Evolutionary conservation across 2,888 invertebrate species (phyloP), one percentile per base, ranked within the genome.

Genomic region (Gnatocerus cornutus): DNA sequence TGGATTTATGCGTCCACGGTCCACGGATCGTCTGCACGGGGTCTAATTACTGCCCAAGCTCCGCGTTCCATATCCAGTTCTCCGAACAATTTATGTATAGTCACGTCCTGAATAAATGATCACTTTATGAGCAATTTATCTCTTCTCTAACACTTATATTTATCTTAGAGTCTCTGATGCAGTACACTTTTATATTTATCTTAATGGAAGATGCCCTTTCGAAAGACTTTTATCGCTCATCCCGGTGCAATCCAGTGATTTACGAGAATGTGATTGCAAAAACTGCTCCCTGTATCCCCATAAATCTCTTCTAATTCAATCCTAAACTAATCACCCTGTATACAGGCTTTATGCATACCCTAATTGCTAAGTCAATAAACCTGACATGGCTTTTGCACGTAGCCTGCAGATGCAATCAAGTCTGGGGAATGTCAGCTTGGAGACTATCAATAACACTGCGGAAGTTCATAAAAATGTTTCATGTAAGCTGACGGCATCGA

Each of bases 91-190:
- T 62, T 62, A 62, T 62, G 62, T 62, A 50, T 30, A 50, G 50
- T 46, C 62, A 62, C 50, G 62, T 62, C 10, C 46, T 59, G 59
- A 46, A 59, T 59, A 59, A 59, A 59, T 59, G 59, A 59, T 59
- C 59, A 27, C 46, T 59, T 59, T 59, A 59, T 59, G 59, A 59
- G 59, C 59, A 46, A 59, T 59, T 59, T 59, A 59, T 59, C 59
- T 59, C 45, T 14, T 29, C 13, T 59, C 12, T 27, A 59, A 59
- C 46, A 43, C 59, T 59, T 46, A 46, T 46, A 46, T 45, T 55
- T 55, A 56, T 43, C 56, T 56, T 41, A 41, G 13, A 52, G 6
- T 27, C 33, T 14, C 52, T 12, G 33, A 33, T 55, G 33, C 39
- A 10, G 33, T 30, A 55, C 21, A 55, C 14, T 55, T 21, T 55